These are phyloP conservation scores for Pteruthius melanotis DNA, from an alignment of 2,113 vertebrate genomes.

Conservation along the genomic window DNA sequence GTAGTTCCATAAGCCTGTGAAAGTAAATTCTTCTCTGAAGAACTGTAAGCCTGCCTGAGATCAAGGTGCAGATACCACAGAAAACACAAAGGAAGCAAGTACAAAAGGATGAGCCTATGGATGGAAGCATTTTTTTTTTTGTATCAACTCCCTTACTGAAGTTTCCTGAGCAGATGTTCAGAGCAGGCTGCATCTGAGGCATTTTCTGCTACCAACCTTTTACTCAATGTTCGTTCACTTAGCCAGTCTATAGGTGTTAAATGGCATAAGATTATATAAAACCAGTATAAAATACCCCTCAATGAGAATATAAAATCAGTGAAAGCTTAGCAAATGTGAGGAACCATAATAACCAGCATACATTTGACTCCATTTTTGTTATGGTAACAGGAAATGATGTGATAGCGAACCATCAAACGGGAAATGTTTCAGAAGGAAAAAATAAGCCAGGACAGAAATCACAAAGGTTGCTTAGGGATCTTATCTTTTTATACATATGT, in stretches of 20 bases:
- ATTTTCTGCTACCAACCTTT: background rate
- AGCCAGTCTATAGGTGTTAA: background rate
- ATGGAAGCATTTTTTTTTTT: background rate
- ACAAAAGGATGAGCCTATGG: background rate
- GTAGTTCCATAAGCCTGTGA: background rate
- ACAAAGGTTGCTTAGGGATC: background rate
- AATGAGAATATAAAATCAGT: background rate
- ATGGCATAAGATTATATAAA: background rate
- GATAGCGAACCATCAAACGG: background rate
- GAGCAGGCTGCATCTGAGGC: accelerated
- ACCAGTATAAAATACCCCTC: background rate
- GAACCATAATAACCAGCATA: background rate
- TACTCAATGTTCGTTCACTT: background rate
- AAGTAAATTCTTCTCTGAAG: background rate
- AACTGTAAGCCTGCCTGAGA: background rate
- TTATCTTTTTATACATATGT: background rate
- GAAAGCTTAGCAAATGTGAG: background rate
- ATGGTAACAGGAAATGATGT: background rate
- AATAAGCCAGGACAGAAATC: background rate
- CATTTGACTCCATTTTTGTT: background rate
- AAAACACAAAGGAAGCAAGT: background rate
- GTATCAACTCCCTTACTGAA: background rate
- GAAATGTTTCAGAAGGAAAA: background rate
- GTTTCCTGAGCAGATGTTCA: background rate
- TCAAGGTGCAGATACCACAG: background rate